Evolutionary conservation across 1,140 invertebrate species (phyloP).

Genomic region (Pseudomyrmex cubaensis): DNA sequence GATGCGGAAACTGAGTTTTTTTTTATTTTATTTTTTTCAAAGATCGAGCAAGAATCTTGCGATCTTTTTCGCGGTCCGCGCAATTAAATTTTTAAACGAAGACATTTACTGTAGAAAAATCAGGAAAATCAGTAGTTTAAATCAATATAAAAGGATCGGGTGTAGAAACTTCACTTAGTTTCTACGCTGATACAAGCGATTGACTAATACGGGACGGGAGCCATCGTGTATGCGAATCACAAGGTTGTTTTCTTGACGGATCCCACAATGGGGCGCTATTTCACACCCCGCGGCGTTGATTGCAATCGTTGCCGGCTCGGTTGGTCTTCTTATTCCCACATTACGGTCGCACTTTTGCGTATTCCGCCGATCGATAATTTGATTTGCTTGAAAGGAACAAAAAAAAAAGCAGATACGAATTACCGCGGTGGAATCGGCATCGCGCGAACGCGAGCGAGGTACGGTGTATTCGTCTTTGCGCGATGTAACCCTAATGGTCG

Average conservation of each 20-base stretch:
- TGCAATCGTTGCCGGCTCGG: constrained; percentile 26
- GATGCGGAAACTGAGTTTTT: constrained; percentile 9
- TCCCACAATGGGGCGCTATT: constrained; percentile 4
- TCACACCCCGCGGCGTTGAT: constrained; percentile 46
- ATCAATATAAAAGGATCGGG: neutral
- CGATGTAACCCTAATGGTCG: constrained; percentile 71
- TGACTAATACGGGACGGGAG: neutral
- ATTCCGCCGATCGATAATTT: constrained; percentile 48
- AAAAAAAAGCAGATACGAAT: constrained; percentile 5
- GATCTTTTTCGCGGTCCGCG: neutral
- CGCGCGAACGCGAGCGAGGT: constrained; percentile 9
- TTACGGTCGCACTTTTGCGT: constrained; percentile 38
- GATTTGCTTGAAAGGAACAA: constrained; percentile 38
- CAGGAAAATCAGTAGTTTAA: no score
- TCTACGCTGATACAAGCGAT: constrained; percentile 12
- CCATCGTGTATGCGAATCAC: neutral
- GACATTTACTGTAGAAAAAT: no score
- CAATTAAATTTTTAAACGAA: no score
- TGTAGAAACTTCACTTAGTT: neutral
- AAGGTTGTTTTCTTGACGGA: constrained; percentile 3
- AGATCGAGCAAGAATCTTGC: neutral
- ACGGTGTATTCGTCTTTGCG: constrained; percentile 41
- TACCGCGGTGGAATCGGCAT: constrained; percentile 28
- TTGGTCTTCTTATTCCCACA: constrained; percentile 42
- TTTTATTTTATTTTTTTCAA: neutral